A percentile compares a stretch with the other conserved stretches of the same genome.
These are phyloP conservation scores for Varroa destructor DNA, from an alignment of 1,140 invertebrate species.

Conservation along the genomic window DNA sequence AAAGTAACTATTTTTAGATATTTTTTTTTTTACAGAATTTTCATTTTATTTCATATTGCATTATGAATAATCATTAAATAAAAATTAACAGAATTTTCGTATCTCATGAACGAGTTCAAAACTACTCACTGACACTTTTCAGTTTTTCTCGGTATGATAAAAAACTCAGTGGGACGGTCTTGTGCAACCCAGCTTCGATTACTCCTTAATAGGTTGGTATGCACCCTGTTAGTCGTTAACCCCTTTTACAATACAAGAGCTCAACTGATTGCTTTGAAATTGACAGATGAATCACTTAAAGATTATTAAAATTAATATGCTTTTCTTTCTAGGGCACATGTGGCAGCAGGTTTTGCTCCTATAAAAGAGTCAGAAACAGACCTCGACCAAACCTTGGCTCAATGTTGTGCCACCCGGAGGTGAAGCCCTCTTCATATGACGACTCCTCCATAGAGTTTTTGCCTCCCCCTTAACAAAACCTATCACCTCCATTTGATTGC, in stretches of 20 bases:
- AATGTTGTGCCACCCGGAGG: neutral
- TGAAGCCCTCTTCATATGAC: no score
- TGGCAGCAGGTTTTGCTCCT: slow-evolving; percentile 4
- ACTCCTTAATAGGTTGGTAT: no score
- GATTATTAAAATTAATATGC: neutral
- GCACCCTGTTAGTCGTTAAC: no score
- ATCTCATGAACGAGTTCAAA: neutral
- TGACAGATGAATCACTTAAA: neutral
- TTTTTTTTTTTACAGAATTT: neutral
- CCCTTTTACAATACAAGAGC: no score
- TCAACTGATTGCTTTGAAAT: neutral
- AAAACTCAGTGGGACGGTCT: neutral
- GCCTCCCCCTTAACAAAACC: no score
- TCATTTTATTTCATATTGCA: neutral
- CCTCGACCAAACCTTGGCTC: neutral
- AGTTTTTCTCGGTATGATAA: slow-evolving; percentile 19
- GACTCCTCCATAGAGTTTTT: no score
- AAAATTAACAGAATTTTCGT: neutral
- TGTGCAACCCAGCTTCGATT: neutral
- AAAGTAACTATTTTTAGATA: neutral
- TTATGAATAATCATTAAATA: neutral
- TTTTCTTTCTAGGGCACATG: slow-evolving; percentile 10
- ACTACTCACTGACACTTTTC: neutral
- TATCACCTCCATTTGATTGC: no score
- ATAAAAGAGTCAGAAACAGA: slow-evolving; percentile 11